phyloP scores from a whole-genome alignment of 2,113 vertebrate species.

The Xenopus borealis region DNA sequence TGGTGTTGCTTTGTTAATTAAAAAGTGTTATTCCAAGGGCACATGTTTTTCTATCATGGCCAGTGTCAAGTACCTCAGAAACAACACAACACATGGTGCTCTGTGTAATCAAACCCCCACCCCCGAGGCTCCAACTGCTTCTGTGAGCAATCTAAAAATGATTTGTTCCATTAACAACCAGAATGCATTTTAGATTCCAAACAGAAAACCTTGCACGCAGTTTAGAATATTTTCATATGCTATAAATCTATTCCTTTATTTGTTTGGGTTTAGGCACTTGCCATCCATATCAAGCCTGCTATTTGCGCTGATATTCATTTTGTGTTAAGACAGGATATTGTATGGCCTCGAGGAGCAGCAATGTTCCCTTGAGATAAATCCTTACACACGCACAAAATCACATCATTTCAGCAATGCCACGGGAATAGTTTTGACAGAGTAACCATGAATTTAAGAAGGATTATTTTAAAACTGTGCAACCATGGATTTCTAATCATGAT shows the following conservation, averaged over 20 bases:
- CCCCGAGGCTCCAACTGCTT: background rate
- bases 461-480: too few relatives aligned
- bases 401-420: background rate
- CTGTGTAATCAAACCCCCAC: slow-evolving; percentile 31
- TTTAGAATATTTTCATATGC: slow-evolving; percentile 18
- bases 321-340: slow-evolving; percentile 41
- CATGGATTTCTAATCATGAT: too few relatives aligned
- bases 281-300: slow-evolving; percentile 23
- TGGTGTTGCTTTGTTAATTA: background rate
- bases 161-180: slow-evolving; percentile 26
- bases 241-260: slow-evolving; percentile 48
- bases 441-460: too few relatives aligned
- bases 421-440: background rate
- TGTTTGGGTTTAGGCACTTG: slow-evolving; percentile 7
- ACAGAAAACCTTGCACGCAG: slow-evolving; percentile 22
- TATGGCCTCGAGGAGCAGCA: slow-evolving; percentile 30
- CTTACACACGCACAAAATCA: slow-evolving; percentile 12
- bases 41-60: slow-evolving; percentile 1
- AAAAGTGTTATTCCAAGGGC: background rate
- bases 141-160: slow-evolving; percentile 13
- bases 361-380: slow-evolving; percentile 48
- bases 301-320: slow-evolving; percentile 50
- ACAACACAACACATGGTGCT: slow-evolving; percentile 33
- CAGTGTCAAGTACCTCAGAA: slow-evolving; percentile 16
- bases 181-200: slow-evolving; percentile 25